Conservation (phyloP, 2,113 vertebrate genomes). For the Paraplagusia blochii region DNA sequence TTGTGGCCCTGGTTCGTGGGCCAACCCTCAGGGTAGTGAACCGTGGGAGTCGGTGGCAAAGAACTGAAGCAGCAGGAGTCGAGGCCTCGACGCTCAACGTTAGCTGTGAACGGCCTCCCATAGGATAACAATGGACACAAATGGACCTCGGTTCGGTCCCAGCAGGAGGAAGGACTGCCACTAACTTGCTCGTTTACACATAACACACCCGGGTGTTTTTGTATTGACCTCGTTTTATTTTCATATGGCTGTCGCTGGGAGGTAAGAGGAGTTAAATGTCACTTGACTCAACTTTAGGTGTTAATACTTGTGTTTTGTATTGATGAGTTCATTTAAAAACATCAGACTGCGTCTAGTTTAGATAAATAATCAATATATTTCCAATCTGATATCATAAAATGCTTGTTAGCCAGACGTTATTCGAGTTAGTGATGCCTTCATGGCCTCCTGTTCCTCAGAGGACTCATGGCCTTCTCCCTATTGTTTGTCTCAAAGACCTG, state of each 20-base stretch:
- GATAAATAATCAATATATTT: not conserved
- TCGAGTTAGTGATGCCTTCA: slow-evolving; percentile 29
- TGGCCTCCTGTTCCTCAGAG: slow-evolving; percentile 53
- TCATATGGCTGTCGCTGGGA: slow-evolving; percentile 3
- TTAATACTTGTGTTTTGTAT: slow-evolving; percentile 19
- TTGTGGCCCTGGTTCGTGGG: slow-evolving; percentile 23
- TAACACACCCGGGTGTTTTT: not conserved
- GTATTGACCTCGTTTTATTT: not conserved
- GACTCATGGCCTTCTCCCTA: slow-evolving; percentile 69
- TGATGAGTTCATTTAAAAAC: not conserved
- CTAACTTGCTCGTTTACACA: fast-evolving
- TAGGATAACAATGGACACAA: slow-evolving; percentile 56
- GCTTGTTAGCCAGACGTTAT: not conserved
- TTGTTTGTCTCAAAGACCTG: slow-evolving; percentile 60
- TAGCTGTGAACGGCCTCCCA: slow-evolving; percentile 56
- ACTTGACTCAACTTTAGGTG: slow-evolving; percentile 37
- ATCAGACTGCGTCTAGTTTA: too few species aligned
- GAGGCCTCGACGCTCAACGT: slow-evolving; percentile 71
- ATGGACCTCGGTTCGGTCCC: slow-evolving; percentile 11
- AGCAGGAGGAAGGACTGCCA: not conserved
- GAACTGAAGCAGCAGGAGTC: slow-evolving; percentile 46
- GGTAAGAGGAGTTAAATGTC: slow-evolving; percentile 33
- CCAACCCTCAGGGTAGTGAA: slow-evolving; percentile 17
- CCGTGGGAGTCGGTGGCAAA: slow-evolving; percentile 49
- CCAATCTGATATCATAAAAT: not conserved